Evolutionary conservation across 2,113 vertebrate species (phyloP).

Genomic region (Hippocampus barbouri): DNA sequence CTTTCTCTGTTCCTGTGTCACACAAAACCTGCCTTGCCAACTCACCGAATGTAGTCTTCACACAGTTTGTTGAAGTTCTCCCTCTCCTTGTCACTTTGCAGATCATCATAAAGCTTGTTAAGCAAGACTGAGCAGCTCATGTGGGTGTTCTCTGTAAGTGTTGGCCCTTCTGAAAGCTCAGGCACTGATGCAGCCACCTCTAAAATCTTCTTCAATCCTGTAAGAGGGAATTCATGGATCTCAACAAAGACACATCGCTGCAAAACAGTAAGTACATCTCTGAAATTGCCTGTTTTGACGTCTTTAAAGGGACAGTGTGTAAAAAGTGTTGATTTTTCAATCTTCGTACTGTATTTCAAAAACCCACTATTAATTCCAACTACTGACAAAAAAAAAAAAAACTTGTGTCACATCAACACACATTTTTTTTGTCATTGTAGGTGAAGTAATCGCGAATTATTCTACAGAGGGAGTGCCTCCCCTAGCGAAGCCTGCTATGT

Average conservation of each 20-base stretch:
- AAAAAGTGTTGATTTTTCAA: too few species aligned
- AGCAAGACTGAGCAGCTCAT: conserved; percentile 92
- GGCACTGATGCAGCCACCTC: conserved; percentile 84
- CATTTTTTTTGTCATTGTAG: too few species aligned
- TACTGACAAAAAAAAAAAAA: too few species aligned
- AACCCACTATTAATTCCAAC: too few species aligned
- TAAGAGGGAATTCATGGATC: conserved; percentile 4
- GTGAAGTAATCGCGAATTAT: too few species aligned
- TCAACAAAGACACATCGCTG: neutral
- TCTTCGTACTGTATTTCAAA: too few species aligned
- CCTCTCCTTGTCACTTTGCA: conserved; percentile 86
- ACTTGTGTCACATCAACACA: too few species aligned
- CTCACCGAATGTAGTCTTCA: conserved; percentile 87
- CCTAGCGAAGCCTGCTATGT: too few species aligned
- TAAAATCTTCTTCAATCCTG: conserved; percentile 91
- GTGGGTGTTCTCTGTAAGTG: conserved; percentile 82
- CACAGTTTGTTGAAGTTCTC: conserved; percentile 90
- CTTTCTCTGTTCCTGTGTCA: neutral
- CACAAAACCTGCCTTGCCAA: conserved; percentile 11
- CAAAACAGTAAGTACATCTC: conserved; percentile 1
- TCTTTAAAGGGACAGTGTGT: too few species aligned
- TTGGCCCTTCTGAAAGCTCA: conserved; percentile 68
- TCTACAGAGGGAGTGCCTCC: too few species aligned
- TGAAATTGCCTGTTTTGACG: neutral
- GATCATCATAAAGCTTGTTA: conserved; percentile 88